These are phyloP conservation scores for Mythimna ferrago DNA, from an alignment of 2,888 invertebrate genomes.

Conservation along the genomic window DNA sequence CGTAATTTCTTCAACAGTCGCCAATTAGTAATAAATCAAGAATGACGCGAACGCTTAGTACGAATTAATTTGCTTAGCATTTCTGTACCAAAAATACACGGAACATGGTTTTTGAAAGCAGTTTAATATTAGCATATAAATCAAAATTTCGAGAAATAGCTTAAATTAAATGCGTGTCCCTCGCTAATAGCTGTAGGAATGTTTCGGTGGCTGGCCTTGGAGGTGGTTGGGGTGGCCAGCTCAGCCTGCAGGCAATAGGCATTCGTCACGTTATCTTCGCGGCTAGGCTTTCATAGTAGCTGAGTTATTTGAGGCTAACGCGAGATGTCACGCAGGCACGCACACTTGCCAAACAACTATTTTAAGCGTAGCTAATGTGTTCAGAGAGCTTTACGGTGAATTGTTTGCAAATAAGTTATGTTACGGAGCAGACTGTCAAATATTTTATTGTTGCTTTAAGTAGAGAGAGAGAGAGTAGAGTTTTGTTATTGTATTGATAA, in stretches of 20 bases:
- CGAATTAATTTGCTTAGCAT: constrained; percentile 47
- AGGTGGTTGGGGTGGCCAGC: constrained; percentile 6
- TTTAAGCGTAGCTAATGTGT: constrained; percentile 55
- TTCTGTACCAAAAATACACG: constrained; percentile 36
- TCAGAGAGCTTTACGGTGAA: constrained; percentile 41
- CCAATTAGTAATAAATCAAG: constrained; percentile 56
- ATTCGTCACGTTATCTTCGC: constrained; percentile 76
- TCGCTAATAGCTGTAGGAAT: constrained; percentile 55
- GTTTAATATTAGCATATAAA: constrained; percentile 58
- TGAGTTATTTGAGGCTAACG: constrained; percentile 65
- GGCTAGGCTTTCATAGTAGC: constrained; percentile 66
- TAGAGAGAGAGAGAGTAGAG: no score
- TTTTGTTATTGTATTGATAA: no score
- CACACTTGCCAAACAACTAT: constrained; percentile 70
- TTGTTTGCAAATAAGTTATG: constrained; percentile 36
- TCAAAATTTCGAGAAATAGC: constrained; percentile 61
- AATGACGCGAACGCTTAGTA: constrained; percentile 42
- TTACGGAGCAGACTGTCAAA: constrained; percentile 1
- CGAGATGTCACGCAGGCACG: constrained; percentile 76
- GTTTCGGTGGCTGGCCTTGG: constrained; percentile 64
- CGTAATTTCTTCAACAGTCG: constrained; percentile 29
- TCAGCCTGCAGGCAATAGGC: constrained; percentile 66
- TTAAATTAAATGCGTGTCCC: constrained; percentile 61
- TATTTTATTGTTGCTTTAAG: background rate
- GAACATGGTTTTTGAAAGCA: constrained; percentile 31